Evolutionary conservation across 2,113 vertebrate genomes (phyloP).

Genomic region (Chrysochloris asiatica): DNA sequence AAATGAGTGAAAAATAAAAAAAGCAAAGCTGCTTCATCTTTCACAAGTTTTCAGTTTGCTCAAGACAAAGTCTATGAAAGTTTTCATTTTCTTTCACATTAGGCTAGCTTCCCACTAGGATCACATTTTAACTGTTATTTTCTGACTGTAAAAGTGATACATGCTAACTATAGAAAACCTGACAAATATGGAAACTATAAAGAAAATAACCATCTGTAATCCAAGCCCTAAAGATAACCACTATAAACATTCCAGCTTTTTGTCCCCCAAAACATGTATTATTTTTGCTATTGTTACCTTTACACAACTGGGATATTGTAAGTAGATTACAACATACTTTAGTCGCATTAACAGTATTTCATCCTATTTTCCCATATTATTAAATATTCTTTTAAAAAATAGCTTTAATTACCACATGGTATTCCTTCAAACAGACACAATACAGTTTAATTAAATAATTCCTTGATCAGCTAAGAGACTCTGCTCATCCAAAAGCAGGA

Average conservation of each 20-base stretch:
- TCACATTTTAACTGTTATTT: conserved; percentile 16
- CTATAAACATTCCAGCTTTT: neutral
- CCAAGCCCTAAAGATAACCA: neutral
- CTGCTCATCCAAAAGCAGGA: conserved; percentile 10
- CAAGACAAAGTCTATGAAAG: neutral
- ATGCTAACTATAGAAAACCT: conserved; percentile 3
- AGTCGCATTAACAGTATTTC: neutral
- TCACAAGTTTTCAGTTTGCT: neutral
- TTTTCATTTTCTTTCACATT: neutral
- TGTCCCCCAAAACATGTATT: neutral
- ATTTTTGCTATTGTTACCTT: neutral
- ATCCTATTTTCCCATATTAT: neutral
- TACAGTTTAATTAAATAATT: neutral
- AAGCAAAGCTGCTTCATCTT: neutral
- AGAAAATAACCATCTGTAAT: neutral
- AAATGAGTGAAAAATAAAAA: neutral
- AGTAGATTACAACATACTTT: neutral
- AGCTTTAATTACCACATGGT: neutral
- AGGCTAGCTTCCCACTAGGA: neutral
- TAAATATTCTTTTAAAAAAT: conserved; percentile 14
- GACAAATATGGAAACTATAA: neutral
- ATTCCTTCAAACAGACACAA: neutral
- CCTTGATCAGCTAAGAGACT: neutral
- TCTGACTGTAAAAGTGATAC: conserved; percentile 12
- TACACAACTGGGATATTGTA: neutral